These are phyloP conservation scores for Botia kubotai DNA, from an alignment of 2,797 vertebrate genomes.

Conservation along the genomic window DNA sequence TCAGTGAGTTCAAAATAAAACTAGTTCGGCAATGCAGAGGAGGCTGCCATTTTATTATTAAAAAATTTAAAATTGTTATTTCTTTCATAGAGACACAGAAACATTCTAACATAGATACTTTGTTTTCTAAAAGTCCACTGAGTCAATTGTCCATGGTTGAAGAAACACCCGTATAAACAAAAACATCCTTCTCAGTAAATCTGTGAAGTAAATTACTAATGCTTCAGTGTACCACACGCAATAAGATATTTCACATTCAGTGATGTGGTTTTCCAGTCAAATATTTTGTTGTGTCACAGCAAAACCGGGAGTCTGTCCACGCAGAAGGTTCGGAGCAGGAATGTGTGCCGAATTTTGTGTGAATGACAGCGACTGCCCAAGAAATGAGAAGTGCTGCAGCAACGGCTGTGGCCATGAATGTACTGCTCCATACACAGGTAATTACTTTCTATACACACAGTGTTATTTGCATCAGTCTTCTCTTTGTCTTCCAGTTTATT, in stretches of 20 bases:
- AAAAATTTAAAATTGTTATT: neutral
- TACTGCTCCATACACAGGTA: constrained; percentile 71
- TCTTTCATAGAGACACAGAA: neutral
- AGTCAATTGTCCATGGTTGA: neutral
- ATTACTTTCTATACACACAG: neutral
- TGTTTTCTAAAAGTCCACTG: too few species aligned
- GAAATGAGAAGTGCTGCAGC: constrained; percentile 76
- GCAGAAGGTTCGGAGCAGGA: constrained; percentile 55
- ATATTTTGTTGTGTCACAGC: constrained; percentile 60
- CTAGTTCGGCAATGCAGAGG: neutral
- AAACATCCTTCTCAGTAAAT: neutral
- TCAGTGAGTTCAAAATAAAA: constrained; percentile 64
- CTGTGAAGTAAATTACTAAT: neutral
- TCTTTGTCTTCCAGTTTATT: neutral
- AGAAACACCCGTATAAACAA: neutral
- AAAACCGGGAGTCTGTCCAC: constrained; percentile 76
- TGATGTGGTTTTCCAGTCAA: neutral
- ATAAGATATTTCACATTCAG: neutral
- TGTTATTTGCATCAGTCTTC: too few species aligned
- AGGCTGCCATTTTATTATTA: neutral
- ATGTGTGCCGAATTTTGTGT: constrained; percentile 72
- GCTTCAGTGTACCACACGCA: neutral
- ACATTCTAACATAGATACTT: too few species aligned
- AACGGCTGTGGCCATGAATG: constrained; percentile 79
- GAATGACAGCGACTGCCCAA: constrained; percentile 73